Evolutionary conservation across 2,113 vertebrate genomes (phyloP), one percentile per base, ranked within the genome.

Genomic region (Calidris pugnax): DNA sequence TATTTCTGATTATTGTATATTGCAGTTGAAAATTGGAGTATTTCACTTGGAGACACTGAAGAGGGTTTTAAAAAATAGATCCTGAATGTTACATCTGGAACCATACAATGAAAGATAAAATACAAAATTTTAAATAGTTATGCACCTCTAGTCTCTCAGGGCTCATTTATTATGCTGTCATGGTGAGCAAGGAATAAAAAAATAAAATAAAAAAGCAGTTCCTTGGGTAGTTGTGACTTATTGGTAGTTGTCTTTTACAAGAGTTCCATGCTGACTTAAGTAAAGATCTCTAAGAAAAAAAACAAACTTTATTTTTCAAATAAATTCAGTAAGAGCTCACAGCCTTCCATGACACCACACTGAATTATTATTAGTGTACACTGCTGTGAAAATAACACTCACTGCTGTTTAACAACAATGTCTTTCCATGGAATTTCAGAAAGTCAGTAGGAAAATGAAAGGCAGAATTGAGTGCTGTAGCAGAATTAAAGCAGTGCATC

Each of bases 161-260:
- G 95, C 96, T 90, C 96, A 93, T 98, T 98, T 98, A 97, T 98
- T 97, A 96, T 95, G 94, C 98, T 98, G 97, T 97, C 97, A 97
- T 97, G 91, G 97, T 96, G 96, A 98, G 96, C 92, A 74, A 84
- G 91, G 92, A 97, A 96, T 98, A 96, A 97, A 98, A 97, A 98
- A 95, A 85, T 87, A 83, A 97, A 97, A 94, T 95, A 97, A 97
- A 94, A 97, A 97, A 93, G 94, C 96, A 89, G 78, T 92, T 97
- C 87, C 95, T 97, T 95, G 89, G 94, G 94, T 97, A 97, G 95
- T 88, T 97, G 90, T 97, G 96, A 98, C 97, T 97, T 97, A 95
- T 64, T 96, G 97, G 97, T 97, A 97, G 96, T 97, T 98, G 93
- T 93, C 96, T 98, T 97, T 97, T 98, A 97, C 93, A 97, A 96